Evolutionary conservation across 2,113 vertebrate genomes (phyloP).

Genomic region (Hemicordylus capensis): DNA sequence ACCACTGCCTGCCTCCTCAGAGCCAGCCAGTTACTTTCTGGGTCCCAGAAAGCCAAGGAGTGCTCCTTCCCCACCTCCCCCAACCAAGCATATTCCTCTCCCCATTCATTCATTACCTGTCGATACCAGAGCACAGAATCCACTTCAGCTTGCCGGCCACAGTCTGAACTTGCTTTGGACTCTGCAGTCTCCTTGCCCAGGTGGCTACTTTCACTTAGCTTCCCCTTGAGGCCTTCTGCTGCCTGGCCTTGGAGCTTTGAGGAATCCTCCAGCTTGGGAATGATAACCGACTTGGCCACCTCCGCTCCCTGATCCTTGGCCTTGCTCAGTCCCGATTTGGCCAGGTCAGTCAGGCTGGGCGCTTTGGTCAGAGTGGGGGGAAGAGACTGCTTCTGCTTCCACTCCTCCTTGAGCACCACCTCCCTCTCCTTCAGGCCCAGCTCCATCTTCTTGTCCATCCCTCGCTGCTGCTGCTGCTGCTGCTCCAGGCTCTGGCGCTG

Average conservation of each 20-base stretch:
- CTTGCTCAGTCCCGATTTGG: slow-evolving; percentile 86
- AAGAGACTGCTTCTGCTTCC: slow-evolving; percentile 92
- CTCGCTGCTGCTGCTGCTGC: slow-evolving; percentile 71
- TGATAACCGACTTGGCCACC: slow-evolving; percentile 87
- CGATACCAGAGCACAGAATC: slow-evolving; percentile 97
- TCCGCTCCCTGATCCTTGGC: slow-evolving; percentile 88
- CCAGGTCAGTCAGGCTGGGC: slow-evolving; percentile 89
- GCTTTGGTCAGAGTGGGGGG: slow-evolving; percentile 93
- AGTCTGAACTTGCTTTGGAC: slow-evolving; percentile 84
- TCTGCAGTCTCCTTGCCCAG: slow-evolving; percentile 85
- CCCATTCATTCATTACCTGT: slow-evolving; percentile 84
- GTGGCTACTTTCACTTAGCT: slow-evolving; percentile 88
- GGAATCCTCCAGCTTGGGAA: slow-evolving; percentile 90
- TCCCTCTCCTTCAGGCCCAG: slow-evolving; percentile 90
- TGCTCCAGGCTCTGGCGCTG: slow-evolving; percentile 90
- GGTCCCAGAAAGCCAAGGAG: not conserved
- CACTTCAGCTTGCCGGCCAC: slow-evolving; percentile 86
- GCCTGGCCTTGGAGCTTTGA: slow-evolving; percentile 86
- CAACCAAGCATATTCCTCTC: not conserved
- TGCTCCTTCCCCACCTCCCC: not conserved
- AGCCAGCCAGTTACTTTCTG: not conserved
- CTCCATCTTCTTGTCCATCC: slow-evolving; percentile 89
- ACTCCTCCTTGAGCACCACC: slow-evolving; percentile 89
- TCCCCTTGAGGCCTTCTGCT: slow-evolving; percentile 91
- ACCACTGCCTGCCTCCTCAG: too few species aligned